Conservation (phyloP, 2,888 invertebrate genomes). For the Nephrotoma guestfalica region DNA sequence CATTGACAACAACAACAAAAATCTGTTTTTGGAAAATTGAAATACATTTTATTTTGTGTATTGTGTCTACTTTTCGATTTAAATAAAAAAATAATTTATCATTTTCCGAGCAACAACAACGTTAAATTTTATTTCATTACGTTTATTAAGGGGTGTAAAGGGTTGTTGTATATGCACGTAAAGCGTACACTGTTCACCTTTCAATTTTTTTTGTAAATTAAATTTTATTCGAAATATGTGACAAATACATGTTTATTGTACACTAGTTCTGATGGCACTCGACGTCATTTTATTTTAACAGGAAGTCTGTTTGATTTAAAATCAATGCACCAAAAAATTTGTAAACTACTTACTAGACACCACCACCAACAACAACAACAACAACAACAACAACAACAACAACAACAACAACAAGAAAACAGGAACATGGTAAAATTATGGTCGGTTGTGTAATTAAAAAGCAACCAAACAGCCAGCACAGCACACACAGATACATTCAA, state of each 20-base stretch:
- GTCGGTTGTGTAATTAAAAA: background rate
- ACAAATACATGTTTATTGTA: background rate
- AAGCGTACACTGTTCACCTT: background rate
- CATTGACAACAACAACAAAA: background rate
- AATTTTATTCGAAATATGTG: background rate
- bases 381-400: background rate
- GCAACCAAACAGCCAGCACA: background rate
- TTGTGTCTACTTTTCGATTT: background rate
- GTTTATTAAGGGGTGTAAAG: background rate
- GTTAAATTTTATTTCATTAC: no score
- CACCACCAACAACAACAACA: no score
- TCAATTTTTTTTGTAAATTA: background rate
- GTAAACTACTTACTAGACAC: background rate
- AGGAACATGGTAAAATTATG: background rate
- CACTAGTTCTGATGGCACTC: background rate
- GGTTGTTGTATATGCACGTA: background rate
- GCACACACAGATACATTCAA: background rate
- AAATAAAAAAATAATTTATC: background rate
- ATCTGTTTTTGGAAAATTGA: background rate
- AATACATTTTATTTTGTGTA: background rate
- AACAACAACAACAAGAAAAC: background rate
- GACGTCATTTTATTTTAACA: background rate
- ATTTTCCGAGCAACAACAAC: background rate
- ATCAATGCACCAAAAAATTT: background rate
- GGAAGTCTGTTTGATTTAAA: background rate